phyloP scores from a whole-genome alignment of 2,888 invertebrate species.

The Amiota mariae region DNA sequence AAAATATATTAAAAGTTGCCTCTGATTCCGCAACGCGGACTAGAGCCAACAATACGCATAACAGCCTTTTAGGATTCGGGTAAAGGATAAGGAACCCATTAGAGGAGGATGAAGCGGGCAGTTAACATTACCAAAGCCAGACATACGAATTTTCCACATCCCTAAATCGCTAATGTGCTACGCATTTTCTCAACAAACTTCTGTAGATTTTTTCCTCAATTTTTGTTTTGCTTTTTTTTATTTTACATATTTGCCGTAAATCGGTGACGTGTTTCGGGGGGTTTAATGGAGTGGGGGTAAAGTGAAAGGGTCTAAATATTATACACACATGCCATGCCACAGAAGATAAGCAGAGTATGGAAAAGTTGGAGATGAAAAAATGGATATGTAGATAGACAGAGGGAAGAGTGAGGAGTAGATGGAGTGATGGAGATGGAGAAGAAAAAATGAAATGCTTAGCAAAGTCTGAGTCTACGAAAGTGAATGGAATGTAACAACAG shows the following conservation, averaged over 20 bases:
- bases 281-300: neutral
- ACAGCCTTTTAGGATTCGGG: constrained; percentile 1
- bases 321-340: neutral
- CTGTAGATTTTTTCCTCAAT: neutral
- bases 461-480: constrained; percentile 8
- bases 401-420: too few relatives aligned
- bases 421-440: neutral
- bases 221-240: constrained; percentile 1
- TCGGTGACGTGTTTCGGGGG: neutral
- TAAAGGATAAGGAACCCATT: neutral
- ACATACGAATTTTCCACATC: constrained; percentile 67
- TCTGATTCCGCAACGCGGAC: neutral
- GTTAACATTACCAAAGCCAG: constrained; percentile 42
- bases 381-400: too few relatives aligned
- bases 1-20: neutral
- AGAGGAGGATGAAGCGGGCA: neutral
- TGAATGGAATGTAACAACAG: neutral
- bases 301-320: constrained; percentile 1
- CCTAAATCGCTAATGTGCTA: constrained; percentile 69
- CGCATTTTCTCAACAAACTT: constrained; percentile 51
- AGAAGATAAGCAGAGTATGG: neutral
- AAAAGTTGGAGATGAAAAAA: too few relatives aligned
- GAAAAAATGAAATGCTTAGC: neutral
- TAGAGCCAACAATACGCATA: constrained; percentile 2
- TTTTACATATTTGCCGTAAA: neutral